Evolutionary conservation across 2,113 vertebrate genomes (phyloP).

Genomic region (Gymnogyps californianus): DNA sequence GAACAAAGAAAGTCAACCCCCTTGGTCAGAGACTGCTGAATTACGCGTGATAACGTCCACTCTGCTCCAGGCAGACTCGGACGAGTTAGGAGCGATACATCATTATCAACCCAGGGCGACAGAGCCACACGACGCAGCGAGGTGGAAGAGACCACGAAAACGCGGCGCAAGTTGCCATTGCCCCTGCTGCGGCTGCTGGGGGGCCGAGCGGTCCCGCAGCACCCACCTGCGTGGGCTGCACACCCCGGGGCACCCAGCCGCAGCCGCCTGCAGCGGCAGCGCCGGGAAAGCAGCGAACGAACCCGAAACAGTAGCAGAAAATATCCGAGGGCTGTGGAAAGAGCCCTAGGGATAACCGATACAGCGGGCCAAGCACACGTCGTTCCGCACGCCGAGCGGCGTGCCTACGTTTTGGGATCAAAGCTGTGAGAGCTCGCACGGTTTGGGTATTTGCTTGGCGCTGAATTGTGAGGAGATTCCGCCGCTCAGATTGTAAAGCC

Average conservation of each 20-base stretch:
- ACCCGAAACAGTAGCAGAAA: fast-evolving
- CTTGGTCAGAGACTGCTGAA: neutral
- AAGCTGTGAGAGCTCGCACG: fast-evolving
- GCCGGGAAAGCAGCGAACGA: fast-evolving
- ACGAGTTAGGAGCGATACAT: fast-evolving
- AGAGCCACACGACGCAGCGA: fast-evolving
- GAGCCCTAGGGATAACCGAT: fast-evolving
- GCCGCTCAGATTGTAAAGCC: neutral
- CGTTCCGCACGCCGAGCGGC: fast-evolving
- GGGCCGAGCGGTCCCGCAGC: neutral
- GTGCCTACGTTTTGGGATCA: fast-evolving
- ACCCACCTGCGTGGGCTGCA: neutral
- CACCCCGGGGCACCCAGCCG: neutral
- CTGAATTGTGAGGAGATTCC: neutral
- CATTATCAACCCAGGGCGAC: neutral
- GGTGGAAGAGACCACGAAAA: fast-evolving
- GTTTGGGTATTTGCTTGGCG: neutral
- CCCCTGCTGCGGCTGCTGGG: fast-evolving
- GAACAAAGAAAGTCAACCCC: neutral
- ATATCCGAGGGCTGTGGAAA: fast-evolving
- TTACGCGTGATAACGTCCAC: neutral
- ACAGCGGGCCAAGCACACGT: fast-evolving
- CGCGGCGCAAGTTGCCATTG: fast-evolving
- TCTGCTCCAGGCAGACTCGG: neutral
- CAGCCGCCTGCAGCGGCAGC: fast-evolving